phyloP scores from a whole-genome alignment of 64 coral and sea anemone species.

The Anthopleura sola region DNA sequence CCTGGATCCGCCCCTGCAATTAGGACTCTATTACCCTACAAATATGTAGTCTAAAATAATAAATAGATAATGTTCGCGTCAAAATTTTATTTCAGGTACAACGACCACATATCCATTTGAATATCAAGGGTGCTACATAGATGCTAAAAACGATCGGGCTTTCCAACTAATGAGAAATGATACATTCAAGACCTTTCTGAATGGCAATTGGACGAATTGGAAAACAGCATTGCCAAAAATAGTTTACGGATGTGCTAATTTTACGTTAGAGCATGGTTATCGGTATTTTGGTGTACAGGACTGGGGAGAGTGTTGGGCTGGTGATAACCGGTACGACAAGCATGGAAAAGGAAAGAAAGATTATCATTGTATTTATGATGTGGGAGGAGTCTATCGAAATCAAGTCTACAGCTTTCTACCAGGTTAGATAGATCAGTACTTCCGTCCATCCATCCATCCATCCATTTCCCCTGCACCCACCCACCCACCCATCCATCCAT shows the following conservation, averaged over 20 bases:
- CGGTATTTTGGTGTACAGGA: conserved; percentile 2
- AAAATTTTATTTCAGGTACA: not conserved
- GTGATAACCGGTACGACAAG: not conserved
- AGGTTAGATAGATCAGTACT: too few relatives aligned
- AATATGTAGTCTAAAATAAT: too few relatives aligned
- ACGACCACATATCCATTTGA: not conserved
- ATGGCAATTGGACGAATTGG: not conserved
- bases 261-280: not conserved
- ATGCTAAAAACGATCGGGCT: not conserved
- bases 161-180: not conserved
- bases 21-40: too few relatives aligned
- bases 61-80: too few relatives aligned
- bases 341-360: not conserved
- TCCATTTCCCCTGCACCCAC: too few relatives aligned
- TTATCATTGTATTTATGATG: not conserved
- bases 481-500: too few relatives aligned
- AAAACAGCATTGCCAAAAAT: not conserved
- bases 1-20: too few relatives aligned
- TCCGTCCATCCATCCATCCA: too few relatives aligned
- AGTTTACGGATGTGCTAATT: not conserved
- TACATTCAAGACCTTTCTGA: not conserved
- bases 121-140: not conserved
- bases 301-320: not conserved
- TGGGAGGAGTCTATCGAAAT: not conserved
- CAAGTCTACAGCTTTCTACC: not conserved